Evolutionary conservation across 2,797 vertebrate species (phyloP).

Genomic region (Setipinna tenuifilis): DNA sequence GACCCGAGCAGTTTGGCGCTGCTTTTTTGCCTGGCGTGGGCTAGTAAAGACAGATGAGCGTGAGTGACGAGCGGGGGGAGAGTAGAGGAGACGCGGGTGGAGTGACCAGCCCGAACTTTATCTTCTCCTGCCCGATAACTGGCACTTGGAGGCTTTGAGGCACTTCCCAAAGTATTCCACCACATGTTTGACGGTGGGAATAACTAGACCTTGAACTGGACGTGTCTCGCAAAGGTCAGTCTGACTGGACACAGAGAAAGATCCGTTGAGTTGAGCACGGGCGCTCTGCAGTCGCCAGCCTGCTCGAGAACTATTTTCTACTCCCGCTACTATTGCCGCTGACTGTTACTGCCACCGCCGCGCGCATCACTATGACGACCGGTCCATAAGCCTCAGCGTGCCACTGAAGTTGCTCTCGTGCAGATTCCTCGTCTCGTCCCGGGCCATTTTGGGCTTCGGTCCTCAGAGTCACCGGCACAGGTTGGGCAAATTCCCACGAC

Average conservation of each 20-base stretch:
- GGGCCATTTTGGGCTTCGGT: not conserved
- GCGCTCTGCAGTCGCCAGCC: not conserved
- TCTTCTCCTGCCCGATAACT: not conserved
- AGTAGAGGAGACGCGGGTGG: slow-evolving; percentile 57
- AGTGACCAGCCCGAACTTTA: slow-evolving; percentile 41
- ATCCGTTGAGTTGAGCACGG: not conserved
- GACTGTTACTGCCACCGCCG: slow-evolving; percentile 29
- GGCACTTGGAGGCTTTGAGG: not conserved
- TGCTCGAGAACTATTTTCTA: not conserved
- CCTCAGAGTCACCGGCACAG: not conserved
- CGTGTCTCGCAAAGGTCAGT: not conserved
- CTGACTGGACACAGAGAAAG: not conserved
- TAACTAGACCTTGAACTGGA: not conserved
- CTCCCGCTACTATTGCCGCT: slow-evolving; percentile 61
- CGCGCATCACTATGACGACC: slow-evolving; percentile 32
- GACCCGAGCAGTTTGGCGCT: not conserved
- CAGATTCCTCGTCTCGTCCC: not conserved
- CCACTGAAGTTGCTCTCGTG: not conserved
- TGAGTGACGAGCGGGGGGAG: not conserved
- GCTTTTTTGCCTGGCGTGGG: not conserved
- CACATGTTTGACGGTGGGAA: not conserved
- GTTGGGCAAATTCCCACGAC: not conserved
- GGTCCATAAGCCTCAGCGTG: not conserved
- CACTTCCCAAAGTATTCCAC: not conserved
- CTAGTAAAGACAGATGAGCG: not conserved